These are phyloP conservation scores for Pelobates fuscus DNA, from an alignment of 2,113 vertebrate species.

Conservation along the genomic window DNA sequence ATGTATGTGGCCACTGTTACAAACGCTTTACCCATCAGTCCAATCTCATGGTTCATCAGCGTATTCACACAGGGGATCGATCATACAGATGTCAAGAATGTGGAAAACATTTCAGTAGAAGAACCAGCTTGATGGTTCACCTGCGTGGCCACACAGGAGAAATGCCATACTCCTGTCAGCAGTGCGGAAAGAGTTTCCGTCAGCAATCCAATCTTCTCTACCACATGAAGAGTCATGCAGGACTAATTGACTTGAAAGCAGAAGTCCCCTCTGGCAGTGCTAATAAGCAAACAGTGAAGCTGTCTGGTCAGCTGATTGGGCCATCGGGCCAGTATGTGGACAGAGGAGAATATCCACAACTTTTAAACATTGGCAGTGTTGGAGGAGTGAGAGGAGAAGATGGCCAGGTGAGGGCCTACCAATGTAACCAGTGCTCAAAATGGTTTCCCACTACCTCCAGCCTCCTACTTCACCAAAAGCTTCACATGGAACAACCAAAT, in stretches of 20 bases:
- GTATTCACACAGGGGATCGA: slow-evolving; percentile 46
- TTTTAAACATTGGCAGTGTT: slow-evolving; percentile 3
- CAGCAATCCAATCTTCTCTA: slow-evolving; percentile 46
- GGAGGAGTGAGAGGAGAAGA: slow-evolving; percentile 20
- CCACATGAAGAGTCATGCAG: slow-evolving; percentile 40
- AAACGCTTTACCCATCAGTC: slow-evolving; percentile 43
- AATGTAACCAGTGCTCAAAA: slow-evolving; percentile 40
- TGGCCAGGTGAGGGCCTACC: slow-evolving; percentile 39
- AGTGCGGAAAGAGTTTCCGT: slow-evolving; percentile 44
- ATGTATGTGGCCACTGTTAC: slow-evolving; percentile 45
- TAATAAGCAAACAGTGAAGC: slow-evolving; percentile 15
- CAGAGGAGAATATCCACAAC: slow-evolving; percentile 24
- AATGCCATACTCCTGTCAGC: slow-evolving; percentile 41
- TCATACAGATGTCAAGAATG: slow-evolving; percentile 48
- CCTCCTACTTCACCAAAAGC: slow-evolving; percentile 39
- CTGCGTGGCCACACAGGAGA: slow-evolving; percentile 41
- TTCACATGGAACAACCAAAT: slow-evolving; percentile 33
- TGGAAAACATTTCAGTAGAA: slow-evolving; percentile 46
- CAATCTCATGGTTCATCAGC: slow-evolving; percentile 47
- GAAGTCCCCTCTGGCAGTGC: not conserved
- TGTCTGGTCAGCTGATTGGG: slow-evolving; percentile 40
- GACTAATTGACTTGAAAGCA: not conserved
- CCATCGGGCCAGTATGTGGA: slow-evolving; percentile 44
- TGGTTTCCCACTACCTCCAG: slow-evolving; percentile 43
- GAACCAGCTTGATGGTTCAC: slow-evolving; percentile 44